phyloP scores from a whole-genome alignment of 2,888 invertebrate species.

The Sarcophaga subvicina region DNA sequence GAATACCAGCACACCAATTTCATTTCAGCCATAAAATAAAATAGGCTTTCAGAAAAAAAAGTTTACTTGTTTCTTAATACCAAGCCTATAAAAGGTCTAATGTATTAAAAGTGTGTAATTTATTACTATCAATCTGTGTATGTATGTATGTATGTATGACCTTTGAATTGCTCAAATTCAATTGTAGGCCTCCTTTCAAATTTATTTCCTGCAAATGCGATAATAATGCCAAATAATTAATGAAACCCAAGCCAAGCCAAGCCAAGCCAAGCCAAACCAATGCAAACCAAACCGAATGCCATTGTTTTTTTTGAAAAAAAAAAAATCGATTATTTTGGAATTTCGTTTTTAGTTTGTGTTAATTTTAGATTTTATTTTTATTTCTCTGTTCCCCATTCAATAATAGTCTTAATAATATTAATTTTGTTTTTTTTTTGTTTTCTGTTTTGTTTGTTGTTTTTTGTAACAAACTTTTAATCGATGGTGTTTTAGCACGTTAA shows the following conservation, averaged over 20 bases:
- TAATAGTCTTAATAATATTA: too few species aligned
- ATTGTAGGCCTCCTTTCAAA: background rate
- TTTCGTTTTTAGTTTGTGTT: background rate
- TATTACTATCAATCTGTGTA: background rate
- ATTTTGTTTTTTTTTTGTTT: background rate
- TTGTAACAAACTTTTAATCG: slow-evolving; percentile 33
- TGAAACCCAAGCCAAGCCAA: background rate
- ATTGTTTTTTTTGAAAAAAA: background rate
- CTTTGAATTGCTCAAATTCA: background rate
- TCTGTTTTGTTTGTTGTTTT: slow-evolving; percentile 20
- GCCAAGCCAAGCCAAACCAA: too few species aligned
- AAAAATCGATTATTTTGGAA: too few species aligned
- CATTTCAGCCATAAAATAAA: background rate
- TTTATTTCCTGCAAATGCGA: background rate
- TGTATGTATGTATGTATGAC: background rate
- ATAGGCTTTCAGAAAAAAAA: background rate
- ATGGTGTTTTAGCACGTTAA: slow-evolving; percentile 56
- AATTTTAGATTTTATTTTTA: background rate
- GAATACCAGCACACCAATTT: background rate
- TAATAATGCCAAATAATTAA: background rate
- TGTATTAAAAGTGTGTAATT: slow-evolving; percentile 6
- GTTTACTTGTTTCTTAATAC: background rate
- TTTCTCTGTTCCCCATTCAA: too few species aligned
- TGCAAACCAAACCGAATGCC: background rate
- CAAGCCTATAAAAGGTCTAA: background rate